Evolutionary conservation across 1,140 invertebrate genomes (phyloP), one percentile per base, ranked within the genome.

Genomic region (Anagrus nilaparvatae): DNA sequence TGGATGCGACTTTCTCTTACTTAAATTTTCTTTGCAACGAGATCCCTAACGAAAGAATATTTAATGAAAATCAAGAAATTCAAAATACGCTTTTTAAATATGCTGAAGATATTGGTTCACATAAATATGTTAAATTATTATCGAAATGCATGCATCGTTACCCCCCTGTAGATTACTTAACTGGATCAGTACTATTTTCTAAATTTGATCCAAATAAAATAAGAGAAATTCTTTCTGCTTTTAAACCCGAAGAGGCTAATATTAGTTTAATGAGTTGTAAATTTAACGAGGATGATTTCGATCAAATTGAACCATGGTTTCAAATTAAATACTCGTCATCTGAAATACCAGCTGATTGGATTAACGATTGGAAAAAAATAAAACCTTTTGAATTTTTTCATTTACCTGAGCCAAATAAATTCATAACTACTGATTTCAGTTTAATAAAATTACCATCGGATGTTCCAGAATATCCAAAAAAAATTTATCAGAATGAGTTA

Each of bases 151-250:
- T 89, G 81, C 86, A 89, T 32, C 74, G 77, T 51, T 92, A 78
- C 62, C 75, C 80, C 2, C 74, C 84, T 0, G 67, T 77, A 54
- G 78, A 92, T 58, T 87, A 87, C 52, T 71, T 96, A 18, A 81
- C 78, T 14, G 87, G 84, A 1, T 70, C 71, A 18, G 72, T 79
- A 39, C 59, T 92, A 0, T 81, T 79, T 58, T 83, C 79, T 43
- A 82, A 92, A 46, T 95, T 83, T 58, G 73, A 87, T 54, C 79
- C 86, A 5, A 74, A 84, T 46, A 69, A 65, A n/a, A 82, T 92
- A 42, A 60, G 59, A 19, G 65, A 73, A 21, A 67, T 87, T 4
- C 55, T 92, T 21, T 65, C 78, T 7, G 67, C 71, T 46, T 65
- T 93, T 42, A 73, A 66, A 1, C 78, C 84, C 0, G 74, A 83